Percentiles rank a stretch among this genome's conserved stretches.
Conservation (phyloP, 2,888 invertebrate species). For the Pseudococcus viburni region DNA sequence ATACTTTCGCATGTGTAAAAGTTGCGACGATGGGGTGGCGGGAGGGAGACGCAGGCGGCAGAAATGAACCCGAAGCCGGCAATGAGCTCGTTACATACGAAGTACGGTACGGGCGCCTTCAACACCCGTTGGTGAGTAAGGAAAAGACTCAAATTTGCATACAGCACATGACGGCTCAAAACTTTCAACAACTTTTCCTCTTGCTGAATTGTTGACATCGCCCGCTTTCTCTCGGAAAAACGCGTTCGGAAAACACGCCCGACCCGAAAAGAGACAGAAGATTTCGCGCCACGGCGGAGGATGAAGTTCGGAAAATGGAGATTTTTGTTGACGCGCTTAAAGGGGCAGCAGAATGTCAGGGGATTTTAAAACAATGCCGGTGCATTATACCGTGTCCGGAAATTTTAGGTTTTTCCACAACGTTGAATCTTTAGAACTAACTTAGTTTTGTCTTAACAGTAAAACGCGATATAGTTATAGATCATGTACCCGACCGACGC, state of each 20-base stretch:
- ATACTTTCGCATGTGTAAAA: constrained; percentile 52
- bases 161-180: constrained; percentile 66
- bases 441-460: constrained; percentile 65
- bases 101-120: constrained; percentile 30
- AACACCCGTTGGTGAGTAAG: constrained; percentile 62
- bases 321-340: constrained; percentile 63
- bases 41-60: constrained; percentile 4
- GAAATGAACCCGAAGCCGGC: constrained; percentile 52
- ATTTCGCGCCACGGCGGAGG: neutral
- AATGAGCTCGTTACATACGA: constrained; percentile 47
- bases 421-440: constrained; percentile 65
- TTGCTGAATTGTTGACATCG: constrained; percentile 65
- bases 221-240: constrained; percentile 24
- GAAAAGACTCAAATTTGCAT: constrained; percentile 66
- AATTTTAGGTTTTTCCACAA: constrained; percentile 66
- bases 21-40: neutral
- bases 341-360: constrained; percentile 59
- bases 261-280: constrained; percentile 59
- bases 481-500: constrained; percentile 63
- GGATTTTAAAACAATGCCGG: constrained; percentile 63
- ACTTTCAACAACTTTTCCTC: constrained; percentile 64
- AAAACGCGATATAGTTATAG: constrained; percentile 63
- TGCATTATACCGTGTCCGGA: constrained; percentile 65
- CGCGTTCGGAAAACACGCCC: constrained; percentile 47
- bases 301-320: constrained; percentile 64